phyloP scores from a whole-genome alignment of 2,113 vertebrate species.

The Semicossyphus pulcher region DNA sequence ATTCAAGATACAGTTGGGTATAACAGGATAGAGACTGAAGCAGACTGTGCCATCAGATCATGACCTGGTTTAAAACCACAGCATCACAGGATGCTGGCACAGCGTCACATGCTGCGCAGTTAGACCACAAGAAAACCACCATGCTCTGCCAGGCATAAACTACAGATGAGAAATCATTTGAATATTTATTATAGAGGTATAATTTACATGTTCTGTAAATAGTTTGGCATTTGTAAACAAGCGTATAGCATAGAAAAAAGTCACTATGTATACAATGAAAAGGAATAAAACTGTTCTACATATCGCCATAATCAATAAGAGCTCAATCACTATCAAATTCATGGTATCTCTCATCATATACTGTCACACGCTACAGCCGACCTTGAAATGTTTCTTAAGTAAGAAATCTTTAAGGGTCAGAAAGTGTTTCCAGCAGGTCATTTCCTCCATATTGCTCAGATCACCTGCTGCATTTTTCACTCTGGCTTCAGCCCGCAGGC shows the following conservation, averaged over 20 bases:
- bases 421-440: background rate
- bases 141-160: background rate
- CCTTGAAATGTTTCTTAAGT: background rate
- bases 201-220: too few species aligned
- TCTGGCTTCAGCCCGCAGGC: conserved; percentile 22
- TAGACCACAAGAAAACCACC: background rate
- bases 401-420: conserved; percentile 6
- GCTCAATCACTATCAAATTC: too few species aligned
- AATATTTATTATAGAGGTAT: too few species aligned
- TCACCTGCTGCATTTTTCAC: conserved; percentile 41
- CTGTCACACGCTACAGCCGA: too few species aligned
- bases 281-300: too few species aligned
- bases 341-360: too few species aligned
- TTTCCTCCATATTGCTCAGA: conserved; percentile 32
- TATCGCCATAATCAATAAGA: too few species aligned
- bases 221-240: too few species aligned
- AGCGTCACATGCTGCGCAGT: background rate
- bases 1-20: background rate
- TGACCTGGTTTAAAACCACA: conserved; percentile 17
- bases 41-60: conserved; percentile 19
- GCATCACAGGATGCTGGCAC: background rate
- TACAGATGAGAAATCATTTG: background rate
- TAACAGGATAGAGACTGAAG: background rate
- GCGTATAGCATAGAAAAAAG: too few species aligned
- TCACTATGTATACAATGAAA: too few species aligned